Base-by-base conservation (phyloP, 2,797 vertebrate species). In the Aythya fuligula region DNA sequence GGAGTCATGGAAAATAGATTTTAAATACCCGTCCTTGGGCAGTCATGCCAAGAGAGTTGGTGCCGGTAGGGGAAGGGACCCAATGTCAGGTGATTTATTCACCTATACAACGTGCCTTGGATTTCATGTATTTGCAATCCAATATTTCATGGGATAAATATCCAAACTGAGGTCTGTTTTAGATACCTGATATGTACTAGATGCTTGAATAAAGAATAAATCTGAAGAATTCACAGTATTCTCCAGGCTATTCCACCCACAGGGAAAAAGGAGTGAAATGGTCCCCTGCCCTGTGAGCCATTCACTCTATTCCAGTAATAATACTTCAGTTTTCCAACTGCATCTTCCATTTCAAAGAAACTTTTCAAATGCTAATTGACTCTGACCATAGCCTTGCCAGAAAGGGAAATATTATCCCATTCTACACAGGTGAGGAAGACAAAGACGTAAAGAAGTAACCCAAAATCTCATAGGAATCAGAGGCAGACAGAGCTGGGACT, bases 291-390 rank as follows among this genome's bases (percentile, higher is more conserved):
- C 69, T 61, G 10, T 2, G 6, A 93, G 71, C 36, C 51, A 57
- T 57, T 96, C 62, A 81, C 18, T 85, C 81, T 71, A 1, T 71
- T 72, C 34, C 47, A 28, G 62, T 75, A 93, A 87, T 75, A 94
- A 78, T 75, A 91, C 83, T 90, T 93, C 14, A 3, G 34, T 81
- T 92, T 95, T 93, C 76, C 79, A 96, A 94, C 84, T 38, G 79
- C 70, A 76, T 91, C 85, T 90, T 94, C 79, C 87, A 91, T 96
- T 94, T 96, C 95, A 96, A 95, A 95, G 79, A 60, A 84, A 84
- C 89, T 93, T 96, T 95, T 95, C 91, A 94, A 87, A 94, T 90
- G 87, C 39, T 94, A 90, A 93, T 95, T 81, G 64, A 32, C 56
- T 92, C 85, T 87, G 51, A 81, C 70, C 60, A 41, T 32, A 70